Conservation (phyloP, 1,140 invertebrate genomes). For the Eumaeus atala region DNA sequence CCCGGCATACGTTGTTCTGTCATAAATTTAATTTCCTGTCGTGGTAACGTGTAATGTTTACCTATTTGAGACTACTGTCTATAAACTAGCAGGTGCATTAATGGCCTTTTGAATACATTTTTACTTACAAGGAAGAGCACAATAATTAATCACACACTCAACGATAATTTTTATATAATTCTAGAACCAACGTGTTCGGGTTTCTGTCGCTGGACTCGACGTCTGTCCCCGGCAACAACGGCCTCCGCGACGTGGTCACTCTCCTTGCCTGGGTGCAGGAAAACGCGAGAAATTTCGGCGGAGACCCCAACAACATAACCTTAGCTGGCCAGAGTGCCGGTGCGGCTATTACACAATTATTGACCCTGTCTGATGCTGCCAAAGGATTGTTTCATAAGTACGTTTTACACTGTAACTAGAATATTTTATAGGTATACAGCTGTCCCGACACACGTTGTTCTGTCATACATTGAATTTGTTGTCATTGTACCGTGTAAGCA, state of each 20-base stretch:
- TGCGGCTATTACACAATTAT: conserved; percentile 63
- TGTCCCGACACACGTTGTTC: too few species aligned
- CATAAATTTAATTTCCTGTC: too few species aligned
- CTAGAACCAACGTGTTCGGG: conserved; percentile 69
- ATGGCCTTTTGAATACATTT: too few species aligned
- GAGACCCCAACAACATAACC: conserved; percentile 77
- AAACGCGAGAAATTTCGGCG: conserved; percentile 80
- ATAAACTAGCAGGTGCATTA: too few species aligned
- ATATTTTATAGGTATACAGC: background rate
- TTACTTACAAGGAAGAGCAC: too few species aligned
- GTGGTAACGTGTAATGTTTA: too few species aligned
- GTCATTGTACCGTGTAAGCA: too few species aligned
- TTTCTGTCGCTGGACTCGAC: conserved; percentile 73
- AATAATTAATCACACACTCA: too few species aligned
- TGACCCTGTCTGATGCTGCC: conserved; percentile 61
- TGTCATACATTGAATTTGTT: too few species aligned
- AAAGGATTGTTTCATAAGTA: conserved; percentile 50
- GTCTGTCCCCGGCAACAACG: conserved; percentile 80
- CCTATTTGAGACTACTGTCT: too few species aligned
- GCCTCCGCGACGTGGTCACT: conserved; percentile 78
- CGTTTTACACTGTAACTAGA: too few species aligned
- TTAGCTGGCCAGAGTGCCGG: conserved; percentile 78
- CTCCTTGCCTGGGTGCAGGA: conserved; percentile 77
- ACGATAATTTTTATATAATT: conserved; percentile 21
- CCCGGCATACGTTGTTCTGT: too few species aligned